phyloP scores from a whole-genome alignment of 2,797 vertebrate genomes.

The Poeciliopsis presidionis region DNA sequence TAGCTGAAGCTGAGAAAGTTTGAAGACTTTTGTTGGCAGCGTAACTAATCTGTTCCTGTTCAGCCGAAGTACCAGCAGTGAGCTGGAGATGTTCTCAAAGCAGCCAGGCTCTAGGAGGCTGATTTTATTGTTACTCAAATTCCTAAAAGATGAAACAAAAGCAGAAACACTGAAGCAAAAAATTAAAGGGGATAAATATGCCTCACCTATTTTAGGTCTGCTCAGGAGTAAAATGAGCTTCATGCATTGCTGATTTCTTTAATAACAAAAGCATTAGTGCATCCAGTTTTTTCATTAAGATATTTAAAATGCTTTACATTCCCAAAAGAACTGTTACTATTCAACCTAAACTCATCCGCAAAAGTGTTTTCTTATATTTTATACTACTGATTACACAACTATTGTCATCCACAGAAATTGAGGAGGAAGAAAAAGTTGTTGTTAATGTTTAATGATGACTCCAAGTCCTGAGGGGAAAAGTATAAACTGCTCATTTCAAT shows the following conservation, averaged over 20 bases:
- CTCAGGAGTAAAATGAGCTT: neutral
- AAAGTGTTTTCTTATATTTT: neutral
- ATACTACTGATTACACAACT: neutral
- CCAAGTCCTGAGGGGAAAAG: neutral
- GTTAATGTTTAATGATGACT: neutral
- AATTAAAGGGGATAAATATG: neutral
- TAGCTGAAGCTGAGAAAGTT: slow-evolving; percentile 90
- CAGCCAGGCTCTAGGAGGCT: slow-evolving; percentile 90
- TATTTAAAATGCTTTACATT: neutral
- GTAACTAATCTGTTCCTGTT: slow-evolving; percentile 91
- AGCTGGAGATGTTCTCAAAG: slow-evolving; percentile 94
- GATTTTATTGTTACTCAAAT: slow-evolving; percentile 98
- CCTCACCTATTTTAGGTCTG: neutral
- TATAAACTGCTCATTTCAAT: neutral
- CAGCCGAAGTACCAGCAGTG: slow-evolving; percentile 92
- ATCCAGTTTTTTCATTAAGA: neutral
- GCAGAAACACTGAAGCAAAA: slow-evolving; percentile 23
- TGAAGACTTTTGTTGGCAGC: slow-evolving; percentile 94
- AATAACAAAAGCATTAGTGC: slow-evolving; percentile 1
- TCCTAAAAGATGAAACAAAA: slow-evolving; percentile 74
- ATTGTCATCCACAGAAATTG: neutral
- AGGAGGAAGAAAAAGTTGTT: neutral
- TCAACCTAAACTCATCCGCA: neutral
- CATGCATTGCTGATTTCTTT: neutral
- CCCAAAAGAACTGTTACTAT: neutral